These are phyloP conservation scores for Malachius bipustulatus DNA, from an alignment of 2,888 invertebrate genomes.

Conservation along the genomic window DNA sequence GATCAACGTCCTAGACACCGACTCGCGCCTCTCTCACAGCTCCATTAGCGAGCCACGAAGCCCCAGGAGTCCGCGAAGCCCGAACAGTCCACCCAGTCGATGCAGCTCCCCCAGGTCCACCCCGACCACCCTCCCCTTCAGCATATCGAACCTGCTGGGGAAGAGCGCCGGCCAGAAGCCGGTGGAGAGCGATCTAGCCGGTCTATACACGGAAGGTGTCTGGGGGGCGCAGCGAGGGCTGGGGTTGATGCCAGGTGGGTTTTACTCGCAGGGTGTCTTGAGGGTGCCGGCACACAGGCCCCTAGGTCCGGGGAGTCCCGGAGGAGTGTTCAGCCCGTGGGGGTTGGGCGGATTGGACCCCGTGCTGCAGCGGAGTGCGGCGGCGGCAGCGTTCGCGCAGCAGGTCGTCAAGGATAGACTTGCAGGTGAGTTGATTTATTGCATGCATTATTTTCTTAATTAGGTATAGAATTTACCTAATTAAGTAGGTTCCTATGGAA, in stretches of 20 bases:
- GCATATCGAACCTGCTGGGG: constrained; percentile 70
- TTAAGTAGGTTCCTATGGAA: too few species aligned
- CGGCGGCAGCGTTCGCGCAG: constrained; percentile 63
- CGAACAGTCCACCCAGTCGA: constrained; percentile 41
- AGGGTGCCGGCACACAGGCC: constrained; percentile 73
- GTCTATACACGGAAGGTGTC: constrained; percentile 27
- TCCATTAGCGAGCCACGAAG: constrained; percentile 48
- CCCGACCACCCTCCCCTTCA: constrained; percentile 57
- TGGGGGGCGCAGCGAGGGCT: constrained; percentile 28
- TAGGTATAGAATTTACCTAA: too few species aligned
- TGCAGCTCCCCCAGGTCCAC: constrained; percentile 37
- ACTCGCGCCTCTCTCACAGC: constrained; percentile 49
- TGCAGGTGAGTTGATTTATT: constrained; percentile 51
- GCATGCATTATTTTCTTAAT: too few species aligned
- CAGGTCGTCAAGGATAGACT: constrained; percentile 74
- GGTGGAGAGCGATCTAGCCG: constrained; percentile 28
- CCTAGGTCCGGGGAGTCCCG: constrained; percentile 37
- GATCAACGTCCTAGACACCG: constrained; percentile 54
- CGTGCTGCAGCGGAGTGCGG: constrained; percentile 52
- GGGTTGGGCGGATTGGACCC: constrained; percentile 45
- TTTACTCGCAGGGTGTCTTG: constrained; percentile 58
- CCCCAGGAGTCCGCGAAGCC: constrained; percentile 33
- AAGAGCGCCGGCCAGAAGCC: constrained; percentile 56
- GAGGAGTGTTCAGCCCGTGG: constrained; percentile 36
- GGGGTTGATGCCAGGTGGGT: constrained; percentile 35